Percentiles rank a stretch among this genome's conserved stretches.
Conservation (phyloP, 2,113 vertebrate species). For the Condylura cristata region DNA sequence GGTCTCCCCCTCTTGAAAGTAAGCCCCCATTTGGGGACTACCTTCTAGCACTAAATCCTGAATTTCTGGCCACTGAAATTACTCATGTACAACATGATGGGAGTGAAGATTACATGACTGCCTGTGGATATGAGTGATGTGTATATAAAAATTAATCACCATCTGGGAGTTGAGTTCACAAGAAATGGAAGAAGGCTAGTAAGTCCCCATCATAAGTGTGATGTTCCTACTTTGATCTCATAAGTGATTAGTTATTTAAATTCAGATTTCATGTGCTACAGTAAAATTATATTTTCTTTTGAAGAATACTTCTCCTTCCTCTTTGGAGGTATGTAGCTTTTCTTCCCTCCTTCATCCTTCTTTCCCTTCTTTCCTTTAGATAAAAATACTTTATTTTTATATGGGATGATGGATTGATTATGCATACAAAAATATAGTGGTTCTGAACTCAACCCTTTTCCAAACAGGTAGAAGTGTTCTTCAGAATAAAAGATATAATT, state of each 20-base stretch:
- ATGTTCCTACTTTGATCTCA: neutral
- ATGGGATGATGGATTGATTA: neutral
- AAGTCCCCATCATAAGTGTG: neutral
- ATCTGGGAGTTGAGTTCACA: neutral
- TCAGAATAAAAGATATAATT: no score
- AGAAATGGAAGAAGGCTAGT: neutral
- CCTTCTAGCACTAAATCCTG: neutral
- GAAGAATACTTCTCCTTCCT: neutral
- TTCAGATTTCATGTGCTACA: neutral
- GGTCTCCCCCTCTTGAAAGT: neutral
- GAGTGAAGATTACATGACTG: neutral
- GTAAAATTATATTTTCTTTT: neutral
- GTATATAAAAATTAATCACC: neutral
- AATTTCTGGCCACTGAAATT: neutral
- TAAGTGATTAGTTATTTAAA: neutral
- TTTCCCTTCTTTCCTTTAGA: no score
- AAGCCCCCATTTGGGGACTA: neutral
- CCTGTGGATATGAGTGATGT: neutral
- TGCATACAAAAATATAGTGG: neutral
- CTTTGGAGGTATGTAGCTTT: neutral
- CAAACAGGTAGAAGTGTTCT: no score
- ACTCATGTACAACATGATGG: neutral
- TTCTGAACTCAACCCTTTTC: neutral
- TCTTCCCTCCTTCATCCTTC: neutral
- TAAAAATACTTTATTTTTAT: neutral